These are phyloP conservation scores for Antheraea mylitta DNA, from an alignment of 1,140 invertebrate genomes.

Conservation along the genomic window DNA sequence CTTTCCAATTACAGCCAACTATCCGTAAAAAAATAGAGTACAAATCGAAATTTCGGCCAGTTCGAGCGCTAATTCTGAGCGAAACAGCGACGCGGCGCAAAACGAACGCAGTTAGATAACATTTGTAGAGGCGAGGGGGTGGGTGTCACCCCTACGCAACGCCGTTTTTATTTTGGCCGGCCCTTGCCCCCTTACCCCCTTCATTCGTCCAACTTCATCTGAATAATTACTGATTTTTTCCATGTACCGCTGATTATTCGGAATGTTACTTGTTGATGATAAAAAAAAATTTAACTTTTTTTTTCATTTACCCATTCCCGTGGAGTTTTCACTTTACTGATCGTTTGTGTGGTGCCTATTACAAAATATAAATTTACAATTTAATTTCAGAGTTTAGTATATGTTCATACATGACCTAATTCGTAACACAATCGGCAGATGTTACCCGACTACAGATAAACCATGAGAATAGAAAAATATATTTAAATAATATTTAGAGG, in stretches of 20 bases:
- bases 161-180: constrained; percentile 78
- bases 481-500: too few species aligned
- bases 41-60: constrained; percentile 73
- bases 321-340: constrained; percentile 16
- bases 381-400: not conserved
- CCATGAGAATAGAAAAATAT: too few species aligned
- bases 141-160: constrained; percentile 76
- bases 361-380: not conserved
- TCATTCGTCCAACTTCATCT: constrained; percentile 77
- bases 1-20: constrained; percentile 68
- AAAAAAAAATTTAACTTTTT: constrained; percentile 56
- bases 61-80: constrained; percentile 66
- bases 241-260: constrained; percentile 78
- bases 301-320: constrained; percentile 49
- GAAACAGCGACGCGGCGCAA: constrained; percentile 59
- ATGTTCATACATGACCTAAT: too few species aligned
- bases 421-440: not conserved
- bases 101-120: constrained; percentile 77
- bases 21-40: constrained; percentile 67
- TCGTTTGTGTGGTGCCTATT: constrained; percentile 16
- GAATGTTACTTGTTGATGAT: constrained; percentile 77
- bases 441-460: not conserved
- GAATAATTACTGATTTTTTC: constrained; percentile 79
- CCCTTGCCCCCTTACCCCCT: constrained; percentile 72
- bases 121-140: constrained; percentile 69